These are phyloP conservation scores for Eumacrocentrus americanus DNA, from an alignment of 2,888 invertebrate genomes.

Conservation along the genomic window DNA sequence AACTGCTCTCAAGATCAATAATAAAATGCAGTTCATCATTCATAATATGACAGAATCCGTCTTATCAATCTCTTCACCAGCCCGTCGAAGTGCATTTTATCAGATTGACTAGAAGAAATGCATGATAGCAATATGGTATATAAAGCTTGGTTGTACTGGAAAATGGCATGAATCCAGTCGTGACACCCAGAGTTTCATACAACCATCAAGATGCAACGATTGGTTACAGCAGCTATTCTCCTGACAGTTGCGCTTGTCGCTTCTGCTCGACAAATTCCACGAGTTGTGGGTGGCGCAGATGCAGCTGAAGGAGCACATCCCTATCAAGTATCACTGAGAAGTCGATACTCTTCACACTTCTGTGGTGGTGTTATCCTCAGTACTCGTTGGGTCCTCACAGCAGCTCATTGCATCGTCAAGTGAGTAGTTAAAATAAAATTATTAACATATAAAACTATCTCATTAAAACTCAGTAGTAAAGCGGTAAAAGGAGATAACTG, in stretches of 20 bases:
- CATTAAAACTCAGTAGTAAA: too few species aligned
- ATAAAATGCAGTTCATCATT: slow-evolving; percentile 17
- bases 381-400: slow-evolving; percentile 30
- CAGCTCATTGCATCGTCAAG: slow-evolving; percentile 31
- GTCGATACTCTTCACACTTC: not conserved
- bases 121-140: not conserved
- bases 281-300: slow-evolving; percentile 29
- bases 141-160: not conserved
- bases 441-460: not conserved
- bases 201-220: not conserved
- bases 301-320: slow-evolving; percentile 31
- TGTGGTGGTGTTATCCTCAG: slow-evolving; percentile 33
- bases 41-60: not conserved
- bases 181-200: not conserved
- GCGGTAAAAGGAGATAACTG: too few species aligned
- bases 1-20: too few species aligned
- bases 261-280: slow-evolving; percentile 19
- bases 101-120: not conserved
- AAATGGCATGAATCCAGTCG: not conserved
- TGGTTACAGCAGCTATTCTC: not conserved
- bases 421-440: slow-evolving; percentile 6
- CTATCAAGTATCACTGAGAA: slow-evolving; percentile 27
- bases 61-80: not conserved
- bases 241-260: not conserved
- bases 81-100: not conserved